A percentile compares a stretch with the other conserved stretches of the same genome.
These are phyloP conservation scores for Megaleporinus macrocephalus DNA, from an alignment of 2,113 vertebrate species.

Conservation along the genomic window DNA sequence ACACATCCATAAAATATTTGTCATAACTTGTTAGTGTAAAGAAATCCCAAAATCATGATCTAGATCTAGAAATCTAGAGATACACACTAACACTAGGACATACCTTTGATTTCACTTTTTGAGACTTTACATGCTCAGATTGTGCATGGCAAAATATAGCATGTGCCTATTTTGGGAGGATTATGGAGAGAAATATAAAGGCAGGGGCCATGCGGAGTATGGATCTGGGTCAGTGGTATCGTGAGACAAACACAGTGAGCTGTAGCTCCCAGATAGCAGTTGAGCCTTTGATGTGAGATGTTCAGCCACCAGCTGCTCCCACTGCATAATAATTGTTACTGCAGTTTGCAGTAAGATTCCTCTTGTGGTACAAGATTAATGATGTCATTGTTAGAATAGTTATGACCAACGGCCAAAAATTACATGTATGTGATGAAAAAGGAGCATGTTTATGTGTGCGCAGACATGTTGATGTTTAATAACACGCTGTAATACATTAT, in stretches of 20 bases:
- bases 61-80: background rate
- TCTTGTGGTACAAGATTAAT: background rate
- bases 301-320: background rate
- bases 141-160: slow-evolving; percentile 8
- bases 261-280: slow-evolving; percentile 2
- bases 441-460: background rate
- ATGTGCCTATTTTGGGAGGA: slow-evolving; percentile 38
- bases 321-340: background rate
- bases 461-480: background rate
- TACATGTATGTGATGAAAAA: background rate
- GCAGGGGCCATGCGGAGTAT: slow-evolving; percentile 69
- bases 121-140: slow-evolving; percentile 26
- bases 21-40: too few relatives aligned
- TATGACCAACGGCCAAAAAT: background rate
- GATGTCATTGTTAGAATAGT: background rate
- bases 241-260: slow-evolving; percentile 41
- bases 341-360: background rate
- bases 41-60: too few relatives aligned
- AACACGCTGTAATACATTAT: too few relatives aligned
- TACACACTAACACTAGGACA: background rate
- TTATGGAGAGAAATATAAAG: slow-evolving; percentile 58
- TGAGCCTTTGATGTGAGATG: slow-evolving; percentile 40
- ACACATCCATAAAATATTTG: too few relatives aligned
- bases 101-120: background rate
- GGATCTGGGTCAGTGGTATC: slow-evolving; percentile 74